These are phyloP conservation scores for Sus cebifrons DNA, from an alignment of 2,797 vertebrate species.

Conservation along the genomic window DNA sequence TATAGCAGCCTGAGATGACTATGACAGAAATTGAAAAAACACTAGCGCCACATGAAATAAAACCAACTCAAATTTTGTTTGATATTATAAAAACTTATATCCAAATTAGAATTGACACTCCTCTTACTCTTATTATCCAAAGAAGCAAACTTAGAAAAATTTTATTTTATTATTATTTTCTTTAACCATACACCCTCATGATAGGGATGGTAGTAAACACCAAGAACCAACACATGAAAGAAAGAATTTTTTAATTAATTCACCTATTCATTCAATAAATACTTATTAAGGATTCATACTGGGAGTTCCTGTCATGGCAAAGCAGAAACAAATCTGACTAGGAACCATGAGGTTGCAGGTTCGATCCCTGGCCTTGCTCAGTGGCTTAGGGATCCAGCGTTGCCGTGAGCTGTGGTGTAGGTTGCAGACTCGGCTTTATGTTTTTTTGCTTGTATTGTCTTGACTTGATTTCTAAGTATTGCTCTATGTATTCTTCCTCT, in stretches of 20 bases:
- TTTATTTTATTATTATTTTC: constrained; percentile 20
- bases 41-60: constrained; percentile 30
- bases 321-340: no score
- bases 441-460: background rate
- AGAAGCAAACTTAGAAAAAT: background rate
- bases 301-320: no score
- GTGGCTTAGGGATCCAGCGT: no score
- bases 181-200: constrained; percentile 2
- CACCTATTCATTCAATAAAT: constrained; percentile 43
- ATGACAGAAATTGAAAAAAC: background rate
- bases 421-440: background rate
- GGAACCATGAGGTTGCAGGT: no score
- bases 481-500: background rate
- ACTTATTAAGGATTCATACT: constrained; percentile 4
- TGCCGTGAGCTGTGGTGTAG: no score
- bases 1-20: background rate
- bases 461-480: constrained; percentile 25
- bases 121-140: constrained; percentile 54
- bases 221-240: constrained; percentile 8
- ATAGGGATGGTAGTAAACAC: constrained; percentile 41
- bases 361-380: no score
- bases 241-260: constrained; percentile 28
- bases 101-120: constrained; percentile 35
- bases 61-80: constrained; percentile 55
- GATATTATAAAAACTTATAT: constrained; percentile 9